phyloP scores from a whole-genome alignment of 2,113 vertebrate species.

The Ameiurus melas region DNA sequence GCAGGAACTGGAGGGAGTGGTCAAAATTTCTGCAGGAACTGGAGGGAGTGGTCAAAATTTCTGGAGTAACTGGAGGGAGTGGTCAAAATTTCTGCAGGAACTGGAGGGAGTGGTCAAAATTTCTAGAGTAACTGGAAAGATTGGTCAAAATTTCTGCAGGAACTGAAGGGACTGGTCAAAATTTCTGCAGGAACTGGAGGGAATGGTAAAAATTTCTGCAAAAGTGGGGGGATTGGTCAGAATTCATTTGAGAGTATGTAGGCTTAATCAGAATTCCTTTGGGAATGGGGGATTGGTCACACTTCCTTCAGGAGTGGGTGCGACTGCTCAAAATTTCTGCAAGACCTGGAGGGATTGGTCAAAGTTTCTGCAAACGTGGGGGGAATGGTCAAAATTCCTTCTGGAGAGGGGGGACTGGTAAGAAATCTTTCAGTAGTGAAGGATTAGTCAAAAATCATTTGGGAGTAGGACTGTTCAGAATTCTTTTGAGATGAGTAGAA shows the following conservation, averaged over 20 bases:
- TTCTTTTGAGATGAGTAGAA: not conserved
- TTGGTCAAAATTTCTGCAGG: too few species aligned
- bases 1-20: not conserved
- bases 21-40: not conserved
- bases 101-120: too few species aligned
- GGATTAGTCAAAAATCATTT: not conserved
- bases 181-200: too few species aligned
- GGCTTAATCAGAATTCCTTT: not conserved
- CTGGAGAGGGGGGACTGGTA: not conserved
- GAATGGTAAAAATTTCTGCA: not conserved
- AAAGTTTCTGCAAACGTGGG: not conserved
- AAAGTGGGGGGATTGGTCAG: not conserved
- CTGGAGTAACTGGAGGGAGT: too few species aligned
- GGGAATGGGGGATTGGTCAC: not conserved
- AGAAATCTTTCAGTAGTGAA: not conserved
- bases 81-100: too few species aligned
- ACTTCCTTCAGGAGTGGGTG: not conserved
- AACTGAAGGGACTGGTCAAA: too few species aligned
- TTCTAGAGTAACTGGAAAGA: too few species aligned
- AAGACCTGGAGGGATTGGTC: too few species aligned
- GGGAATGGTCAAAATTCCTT: not conserved
- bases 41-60: too few species aligned
- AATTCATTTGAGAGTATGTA: not conserved
- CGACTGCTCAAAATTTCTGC: not conserved
- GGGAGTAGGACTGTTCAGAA: not conserved